phyloP scores from a whole-genome alignment of 2,888 invertebrate species.

The Torymus aiolomorphi region DNA sequence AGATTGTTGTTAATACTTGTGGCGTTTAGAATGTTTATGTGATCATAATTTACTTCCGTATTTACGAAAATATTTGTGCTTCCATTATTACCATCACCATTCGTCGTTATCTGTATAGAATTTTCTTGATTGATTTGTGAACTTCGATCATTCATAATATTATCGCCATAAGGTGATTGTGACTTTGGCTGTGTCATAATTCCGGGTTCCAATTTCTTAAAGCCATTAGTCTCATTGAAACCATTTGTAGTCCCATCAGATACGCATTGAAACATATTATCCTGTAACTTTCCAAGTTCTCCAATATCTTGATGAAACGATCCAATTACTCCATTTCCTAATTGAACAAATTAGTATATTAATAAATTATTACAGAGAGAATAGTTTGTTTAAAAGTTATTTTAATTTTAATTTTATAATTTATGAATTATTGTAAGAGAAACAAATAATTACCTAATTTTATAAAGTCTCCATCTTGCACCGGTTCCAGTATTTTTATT shows the following conservation, averaged over 20 bases:
- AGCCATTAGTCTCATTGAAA: too few species aligned
- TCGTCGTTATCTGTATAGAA: conserved; percentile 68
- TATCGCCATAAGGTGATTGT: conserved; percentile 23
- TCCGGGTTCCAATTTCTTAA: too few species aligned
- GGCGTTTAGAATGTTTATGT: conserved; percentile 71
- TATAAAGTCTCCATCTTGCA: conserved; percentile 64
- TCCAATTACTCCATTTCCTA: conserved; percentile 60
- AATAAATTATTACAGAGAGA: not conserved
- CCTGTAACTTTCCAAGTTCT: conserved; percentile 51
- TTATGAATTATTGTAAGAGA: too few species aligned
- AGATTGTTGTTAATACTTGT: conserved; percentile 69
- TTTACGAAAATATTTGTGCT: conserved; percentile 69
- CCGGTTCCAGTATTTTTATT: conserved; percentile 65
- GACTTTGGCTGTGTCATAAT: conserved; percentile 57
- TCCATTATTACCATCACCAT: conserved; percentile 57
- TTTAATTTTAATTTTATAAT: not conserved
- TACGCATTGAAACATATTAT: too few species aligned
- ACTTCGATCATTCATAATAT: conserved; percentile 31
- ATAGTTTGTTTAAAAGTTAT: not conserved
- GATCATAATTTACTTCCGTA: conserved; percentile 69
- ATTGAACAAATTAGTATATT: not conserved
- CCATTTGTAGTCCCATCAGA: too few species aligned
- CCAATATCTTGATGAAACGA: conserved; percentile 43
- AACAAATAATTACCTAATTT: conserved; percentile 62
- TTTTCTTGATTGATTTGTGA: conserved; percentile 58